Base-by-base conservation (phyloP, 2,113 vertebrate genomes). In the Austrofundulus limnaeus region DNA sequence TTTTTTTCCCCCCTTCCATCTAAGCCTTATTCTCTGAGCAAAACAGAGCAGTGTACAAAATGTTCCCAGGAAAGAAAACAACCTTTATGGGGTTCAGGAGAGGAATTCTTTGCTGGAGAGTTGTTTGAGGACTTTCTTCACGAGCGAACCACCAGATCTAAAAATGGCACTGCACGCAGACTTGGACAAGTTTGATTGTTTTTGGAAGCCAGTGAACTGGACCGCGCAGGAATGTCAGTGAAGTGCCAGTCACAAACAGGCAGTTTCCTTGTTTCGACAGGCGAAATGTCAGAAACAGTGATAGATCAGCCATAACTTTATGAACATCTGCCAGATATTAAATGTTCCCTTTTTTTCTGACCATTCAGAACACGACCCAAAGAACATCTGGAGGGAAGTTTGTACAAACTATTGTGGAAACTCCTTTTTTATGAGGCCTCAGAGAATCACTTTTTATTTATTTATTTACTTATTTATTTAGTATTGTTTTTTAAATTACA, bases 51-150 rank as follows among this genome's bases (percentile, higher is more conserved):
- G 10, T 2, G 78, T 51, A 78, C 77, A 82, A 51, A 81, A 73
- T 80, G 75, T 85, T 80, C 78, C 31, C 68, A 43, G 59, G 4
- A 51, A 25, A 66, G 62, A 80, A 86, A 84, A 69, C 46, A 64
- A 13, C 3, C 48, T 75, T 81, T 64, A 76, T 66, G 69, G 43
- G 58, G 66, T 86, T 61, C 51, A 78, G 65, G 55, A 31, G 60
- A 67, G 66, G 76, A 86, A 79, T 85, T 84, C 25, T 52, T 20
- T 61, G 37, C 72, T 83, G 72, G 66, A 84, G 66, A 70, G 54
- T 72, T 78, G 53, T 62, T 54, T 46, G 2, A 64, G n/a, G 42
- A 25, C 51, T 68, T 20, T 28, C 62, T 82, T 49, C 39, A 64
- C 16, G 75, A 59, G 38, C 23, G 58, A 64, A 69, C 61, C 67